Conservation (phyloP, 1,140 invertebrate genomes). For the Pogonognathellus flavescens region DNA sequence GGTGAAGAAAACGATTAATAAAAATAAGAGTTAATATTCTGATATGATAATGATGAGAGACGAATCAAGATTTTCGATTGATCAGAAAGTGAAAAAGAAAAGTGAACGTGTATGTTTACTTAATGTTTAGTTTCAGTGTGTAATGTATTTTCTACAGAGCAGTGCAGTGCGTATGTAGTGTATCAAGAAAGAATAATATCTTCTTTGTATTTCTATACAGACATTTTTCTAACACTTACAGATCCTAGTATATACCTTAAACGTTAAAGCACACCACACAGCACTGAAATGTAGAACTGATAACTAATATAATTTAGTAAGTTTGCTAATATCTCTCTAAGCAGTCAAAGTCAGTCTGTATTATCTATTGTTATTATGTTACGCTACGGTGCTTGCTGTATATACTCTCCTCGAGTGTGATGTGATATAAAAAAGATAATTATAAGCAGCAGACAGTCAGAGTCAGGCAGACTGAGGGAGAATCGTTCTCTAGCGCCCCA, state of each 20-base stretch:
- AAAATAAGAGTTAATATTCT: not conserved
- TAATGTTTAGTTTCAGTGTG: conserved; percentile 33
- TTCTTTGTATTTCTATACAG: conserved; percentile 38
- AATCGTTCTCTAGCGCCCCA: conserved; percentile 39
- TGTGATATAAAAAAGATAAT: conserved; percentile 41
- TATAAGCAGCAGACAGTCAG: not conserved
- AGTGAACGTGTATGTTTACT: conserved; percentile 42
- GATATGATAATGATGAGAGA: not conserved
- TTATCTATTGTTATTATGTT: conserved; percentile 48
- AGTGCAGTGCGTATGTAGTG: conserved; percentile 25
- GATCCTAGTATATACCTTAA: not conserved
- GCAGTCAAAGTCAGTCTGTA: conserved; percentile 14
- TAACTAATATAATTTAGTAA: conserved; percentile 6
- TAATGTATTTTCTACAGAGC: conserved; percentile 12
- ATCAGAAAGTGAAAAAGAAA: conserved; percentile 47
- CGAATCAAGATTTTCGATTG: conserved; percentile 36
- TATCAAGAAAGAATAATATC: conserved; percentile 35
- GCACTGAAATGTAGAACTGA: not conserved
- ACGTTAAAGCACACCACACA: not conserved
- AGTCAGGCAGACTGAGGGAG: not conserved
- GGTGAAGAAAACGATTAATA: conserved; percentile 6
- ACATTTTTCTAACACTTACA: conserved; percentile 8
- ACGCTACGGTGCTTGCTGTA: conserved; percentile 29
- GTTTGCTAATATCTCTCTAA: not conserved
- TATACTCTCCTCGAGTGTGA: conserved; percentile 36